Evolutionary conservation across 2,113 vertebrate species (phyloP), one percentile per base, ranked within the genome.

Genomic region (Chionis minor): DNA sequence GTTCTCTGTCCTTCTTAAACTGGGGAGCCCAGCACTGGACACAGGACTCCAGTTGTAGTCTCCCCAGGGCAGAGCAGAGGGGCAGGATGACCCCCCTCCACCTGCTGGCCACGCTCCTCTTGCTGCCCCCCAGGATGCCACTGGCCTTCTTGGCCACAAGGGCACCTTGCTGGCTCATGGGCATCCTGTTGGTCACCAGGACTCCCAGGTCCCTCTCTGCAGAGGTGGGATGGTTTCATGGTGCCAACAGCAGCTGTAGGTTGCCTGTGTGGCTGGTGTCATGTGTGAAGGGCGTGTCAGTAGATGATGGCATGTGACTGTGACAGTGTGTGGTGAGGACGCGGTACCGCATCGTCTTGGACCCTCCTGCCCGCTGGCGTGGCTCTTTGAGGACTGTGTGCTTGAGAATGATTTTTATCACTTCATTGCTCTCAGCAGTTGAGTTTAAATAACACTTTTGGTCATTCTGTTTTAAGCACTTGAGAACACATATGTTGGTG

Each of bases 401-500:
- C 47, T 47, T 19, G 44, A 30, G 44, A 88, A 21, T 17, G 16
- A 2, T 44, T 44, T 52, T 58, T 32, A 32, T 71, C 30, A 8
- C 35, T 80, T 75, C 0, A 0, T 45, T 88, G 33, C 52, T 94
- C 24, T 32, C 44, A n/a, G 58, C 71, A 69, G 16, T 67, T 85
- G 6, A 63, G 70, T 74, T 74, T 44, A 67, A 94, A 38, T 55
- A 75, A 52, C n/a, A 6, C 21, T 87, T 88, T 14, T 27, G 59
- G 81, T 61, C 52, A 9, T 66, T 87, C 74, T 73, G 81, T 19
- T 94, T 87, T 61, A 45, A 52, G 47, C 38, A 8, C 40, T 69
- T 49, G 40, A 84, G 87, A 72, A 93, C 24, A 1, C 87, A 85
- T 88, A 91, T 96, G 94, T 88, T 95, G 84, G 27, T 93, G 93